A percentile compares a stretch with the other conserved stretches of the same genome.
Evolutionary conservation across 2,888 invertebrate species (phyloP).

Genomic region (Chloromyia formosa): DNA sequence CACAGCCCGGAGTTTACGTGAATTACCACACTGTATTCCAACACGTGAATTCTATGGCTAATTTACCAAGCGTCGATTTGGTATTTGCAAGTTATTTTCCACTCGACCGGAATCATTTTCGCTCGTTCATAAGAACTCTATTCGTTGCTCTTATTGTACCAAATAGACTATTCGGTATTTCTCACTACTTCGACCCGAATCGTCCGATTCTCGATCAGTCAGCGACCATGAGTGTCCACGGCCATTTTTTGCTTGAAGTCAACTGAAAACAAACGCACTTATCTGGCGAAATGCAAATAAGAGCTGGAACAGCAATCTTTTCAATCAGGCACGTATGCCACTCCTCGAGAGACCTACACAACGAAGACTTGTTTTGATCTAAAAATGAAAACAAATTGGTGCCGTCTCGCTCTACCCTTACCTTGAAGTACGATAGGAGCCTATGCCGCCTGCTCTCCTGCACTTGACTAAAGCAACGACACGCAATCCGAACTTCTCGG

Average conservation of each 20-base stretch:
- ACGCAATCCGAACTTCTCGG: neutral
- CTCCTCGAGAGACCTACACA: neutral
- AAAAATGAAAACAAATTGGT: constrained; percentile 26
- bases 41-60: no score
- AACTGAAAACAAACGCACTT: no score
- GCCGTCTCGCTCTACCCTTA: constrained; percentile 17
- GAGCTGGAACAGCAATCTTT: neutral
- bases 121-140: no score
- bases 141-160: no score
- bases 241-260: neutral
- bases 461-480: neutral
- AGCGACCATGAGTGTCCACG: neutral
- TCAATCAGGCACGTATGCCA: constrained; percentile 3
- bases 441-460: neutral
- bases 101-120: no score
- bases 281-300: constrained; percentile 6
- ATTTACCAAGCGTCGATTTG: no score
- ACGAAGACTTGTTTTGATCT: neutral
- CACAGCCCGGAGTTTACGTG: no score
- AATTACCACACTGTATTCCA: no score
- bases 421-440: no score
- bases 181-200: no score
- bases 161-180: no score
- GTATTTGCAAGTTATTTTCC: no score
- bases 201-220: neutral